Percentiles rank a stretch among this genome's conserved stretches.
Evolutionary conservation across 2,888 invertebrate species (phyloP).

Genomic region (Linhomoeus sp.): DNA sequence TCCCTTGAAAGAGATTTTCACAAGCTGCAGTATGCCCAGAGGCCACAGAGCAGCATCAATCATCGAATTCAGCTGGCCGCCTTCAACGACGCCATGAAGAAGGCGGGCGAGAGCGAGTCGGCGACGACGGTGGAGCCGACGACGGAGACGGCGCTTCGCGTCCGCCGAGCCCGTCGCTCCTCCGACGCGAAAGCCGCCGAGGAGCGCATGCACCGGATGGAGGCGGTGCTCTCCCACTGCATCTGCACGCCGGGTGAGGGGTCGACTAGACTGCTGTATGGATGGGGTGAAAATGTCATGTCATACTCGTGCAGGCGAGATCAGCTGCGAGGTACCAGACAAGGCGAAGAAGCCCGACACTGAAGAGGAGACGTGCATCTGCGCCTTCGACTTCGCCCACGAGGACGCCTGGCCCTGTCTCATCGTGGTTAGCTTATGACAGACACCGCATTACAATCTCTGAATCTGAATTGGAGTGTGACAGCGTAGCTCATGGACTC

Average conservation of each 20-base stretch:
- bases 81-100: conserved; percentile 20
- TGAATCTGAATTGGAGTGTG: not conserved
- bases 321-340: not conserved
- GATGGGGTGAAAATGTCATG: not conserved
- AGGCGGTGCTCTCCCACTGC: not conserved
- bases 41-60: not conserved
- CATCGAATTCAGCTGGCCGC: conserved; percentile 12
- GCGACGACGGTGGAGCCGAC: not conserved
- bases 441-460: not conserved
- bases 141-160: not conserved
- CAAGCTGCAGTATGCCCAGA: not conserved
- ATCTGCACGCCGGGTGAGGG: not conserved
- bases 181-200: not conserved
- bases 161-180: not conserved
- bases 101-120: conserved; percentile 9
- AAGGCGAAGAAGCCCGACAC: not conserved
- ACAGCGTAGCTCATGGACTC: not conserved
- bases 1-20: not conserved
- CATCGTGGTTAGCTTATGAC: no score
- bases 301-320: not conserved
- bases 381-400: conserved; percentile 14
- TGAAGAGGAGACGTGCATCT: conserved; percentile 9
- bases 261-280: not conserved
- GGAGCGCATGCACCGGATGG: no score
- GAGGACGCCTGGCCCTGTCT: not conserved